phyloP scores from a whole-genome alignment of 2,888 invertebrate genomes.

The Galerucella pusilla region DNA sequence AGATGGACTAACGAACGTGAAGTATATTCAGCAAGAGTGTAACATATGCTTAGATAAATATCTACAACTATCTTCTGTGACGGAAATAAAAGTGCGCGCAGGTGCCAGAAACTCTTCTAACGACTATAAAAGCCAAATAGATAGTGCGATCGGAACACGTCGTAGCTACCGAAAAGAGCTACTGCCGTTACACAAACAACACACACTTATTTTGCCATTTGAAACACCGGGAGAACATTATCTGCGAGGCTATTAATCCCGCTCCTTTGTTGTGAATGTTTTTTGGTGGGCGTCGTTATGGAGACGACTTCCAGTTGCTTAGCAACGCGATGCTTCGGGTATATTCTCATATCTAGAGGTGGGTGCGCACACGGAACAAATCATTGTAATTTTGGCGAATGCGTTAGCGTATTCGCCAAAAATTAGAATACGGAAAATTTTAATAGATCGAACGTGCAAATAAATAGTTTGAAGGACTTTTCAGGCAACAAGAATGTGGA shows the following conservation, averaged over 20 bases:
- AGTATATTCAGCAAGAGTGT: background rate
- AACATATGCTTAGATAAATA: slow-evolving; percentile 21
- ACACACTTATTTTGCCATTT: slow-evolving; percentile 63
- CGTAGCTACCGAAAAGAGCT: slow-evolving; percentile 28
- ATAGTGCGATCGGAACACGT: slow-evolving; percentile 19
- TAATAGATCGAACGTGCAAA: too few relatives aligned
- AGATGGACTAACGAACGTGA: background rate
- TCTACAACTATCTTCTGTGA: slow-evolving; percentile 4
- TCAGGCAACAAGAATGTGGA: too few relatives aligned
- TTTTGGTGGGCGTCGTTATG: slow-evolving; percentile 64
- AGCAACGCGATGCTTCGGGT: slow-evolving; percentile 58
- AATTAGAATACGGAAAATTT: background rate
- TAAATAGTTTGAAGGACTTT: too few relatives aligned
- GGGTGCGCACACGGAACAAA: slow-evolving; percentile 13
- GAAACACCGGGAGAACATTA: slow-evolving; percentile 63
- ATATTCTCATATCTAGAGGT: slow-evolving; percentile 22
- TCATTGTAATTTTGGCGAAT: background rate
- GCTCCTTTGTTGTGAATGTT: slow-evolving; percentile 65
- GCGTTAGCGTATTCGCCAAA: background rate
- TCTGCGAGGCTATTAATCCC: slow-evolving; percentile 64
- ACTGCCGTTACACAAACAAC: slow-evolving; percentile 43
- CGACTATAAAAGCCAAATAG: slow-evolving; percentile 21
- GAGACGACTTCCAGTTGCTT: slow-evolving; percentile 63
- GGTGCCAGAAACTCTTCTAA: slow-evolving; percentile 25
- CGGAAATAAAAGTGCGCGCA: slow-evolving; percentile 21